These are phyloP conservation scores for Tragelaphus eurycerus DNA, from an alignment of 2,797 vertebrate genomes.

Conservation along the genomic window DNA sequence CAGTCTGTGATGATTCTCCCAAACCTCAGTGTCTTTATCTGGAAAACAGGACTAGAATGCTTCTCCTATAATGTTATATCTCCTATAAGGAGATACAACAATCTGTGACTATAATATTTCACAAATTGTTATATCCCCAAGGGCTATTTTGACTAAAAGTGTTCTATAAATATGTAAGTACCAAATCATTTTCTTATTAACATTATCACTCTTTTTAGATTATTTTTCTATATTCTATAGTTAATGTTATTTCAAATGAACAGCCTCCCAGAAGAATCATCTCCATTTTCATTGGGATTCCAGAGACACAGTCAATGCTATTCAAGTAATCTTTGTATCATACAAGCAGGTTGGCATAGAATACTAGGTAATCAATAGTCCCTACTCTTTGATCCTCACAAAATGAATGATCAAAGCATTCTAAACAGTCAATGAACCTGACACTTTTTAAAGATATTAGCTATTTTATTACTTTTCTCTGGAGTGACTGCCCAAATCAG, in stretches of 20 bases:
- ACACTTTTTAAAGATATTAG: neutral
- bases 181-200: neutral
- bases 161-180: neutral
- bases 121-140: neutral
- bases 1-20: neutral
- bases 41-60: neutral
- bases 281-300: slow-evolving; percentile 11
- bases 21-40: neutral
- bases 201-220: neutral
- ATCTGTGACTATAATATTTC: neutral
- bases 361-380: slow-evolving; percentile 42
- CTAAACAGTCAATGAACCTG: neutral
- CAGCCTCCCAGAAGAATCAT: neutral
- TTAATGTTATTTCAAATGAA: slow-evolving; percentile 1
- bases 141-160: neutral
- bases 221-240: neutral
- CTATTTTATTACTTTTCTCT: slow-evolving; percentile 5
- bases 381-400: slow-evolving; percentile 52
- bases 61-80: neutral
- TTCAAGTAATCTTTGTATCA: slow-evolving; percentile 38
- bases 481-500: neutral
- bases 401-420: slow-evolving; percentile 57
- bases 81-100: neutral
- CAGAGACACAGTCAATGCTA: neutral
- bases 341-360: neutral